A percentile compares a stretch with the other conserved stretches of the same genome.
Evolutionary conservation across 2,888 invertebrate species (phyloP).

Genomic region (Pyralis farinalis): DNA sequence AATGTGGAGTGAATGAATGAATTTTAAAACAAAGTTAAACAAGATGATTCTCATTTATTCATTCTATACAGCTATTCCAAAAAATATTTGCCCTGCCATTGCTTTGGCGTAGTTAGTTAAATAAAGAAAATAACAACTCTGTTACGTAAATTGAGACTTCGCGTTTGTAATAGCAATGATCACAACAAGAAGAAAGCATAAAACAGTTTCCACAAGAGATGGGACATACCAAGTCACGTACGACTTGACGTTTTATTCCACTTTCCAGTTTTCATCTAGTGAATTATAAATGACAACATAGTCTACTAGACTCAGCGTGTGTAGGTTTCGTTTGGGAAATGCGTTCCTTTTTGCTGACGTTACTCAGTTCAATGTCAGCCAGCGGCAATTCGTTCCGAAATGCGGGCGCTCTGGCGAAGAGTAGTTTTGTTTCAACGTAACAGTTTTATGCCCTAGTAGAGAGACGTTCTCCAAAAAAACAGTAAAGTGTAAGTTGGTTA

Average conservation of each 20-base stretch:
- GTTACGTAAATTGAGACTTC: slow-evolving; percentile 41
- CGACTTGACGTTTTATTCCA: slow-evolving; percentile 59
- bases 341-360: slow-evolving; percentile 36
- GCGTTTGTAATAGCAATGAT: slow-evolving; percentile 31
- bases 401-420: slow-evolving; percentile 22
- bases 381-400: slow-evolving; percentile 28
- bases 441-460: slow-evolving; percentile 4
- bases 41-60: too few species aligned
- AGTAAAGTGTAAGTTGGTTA: too few species aligned
- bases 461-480: slow-evolving; percentile 2
- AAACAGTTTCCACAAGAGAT: slow-evolving; percentile 43
- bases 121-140: too few species aligned
- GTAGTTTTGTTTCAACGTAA: slow-evolving; percentile 17
- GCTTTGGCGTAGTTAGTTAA: too few species aligned
- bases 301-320: slow-evolving; percentile 26
- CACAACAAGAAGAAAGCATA: slow-evolving; percentile 50
- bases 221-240: slow-evolving; percentile 61
- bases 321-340: slow-evolving; percentile 28
- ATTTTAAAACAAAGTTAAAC: too few species aligned
- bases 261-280: slow-evolving; percentile 65
- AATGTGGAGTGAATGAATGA: too few species aligned
- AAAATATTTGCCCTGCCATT: too few species aligned
- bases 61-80: too few species aligned
- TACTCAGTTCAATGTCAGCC: slow-evolving; percentile 20
- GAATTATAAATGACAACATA: slow-evolving; percentile 71